Base-by-base conservation (phyloP, 2,113 vertebrate species). In the Eurypyga helias region DNA sequence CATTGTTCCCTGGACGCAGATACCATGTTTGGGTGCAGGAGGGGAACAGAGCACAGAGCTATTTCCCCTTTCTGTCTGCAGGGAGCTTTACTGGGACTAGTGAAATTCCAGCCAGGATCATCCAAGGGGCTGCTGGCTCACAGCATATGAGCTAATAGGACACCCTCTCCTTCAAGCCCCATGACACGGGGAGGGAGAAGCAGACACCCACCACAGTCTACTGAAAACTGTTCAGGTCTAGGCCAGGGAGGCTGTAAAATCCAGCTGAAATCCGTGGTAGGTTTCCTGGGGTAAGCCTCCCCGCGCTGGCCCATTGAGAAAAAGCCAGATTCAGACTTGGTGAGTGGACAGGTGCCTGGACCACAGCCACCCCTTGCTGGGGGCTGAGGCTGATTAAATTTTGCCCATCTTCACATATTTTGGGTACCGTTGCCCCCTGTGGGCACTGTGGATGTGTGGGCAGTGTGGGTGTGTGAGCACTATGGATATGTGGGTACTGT, bases 1-100 rank as follows among this genome's bases (percentile, higher is more conserved):
- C 97, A 97, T 97, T 93, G 94, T 94, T 97, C 97, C 95, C 96
- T 85, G 97, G 97, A 94, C 93, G 81, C 96, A 93, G 96, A 97
- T 82, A 90, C 96, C 90, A 95, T 97, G 94, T 96, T 97, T 73
- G 66, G 96, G 97, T 97, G 92, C 95, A 93, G 92, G 85, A 62
- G 92, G 77, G 96, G 86, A 72, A 41, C 94, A 95, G 78, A 84
- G 91, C 11, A 25, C 83, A 89, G 91, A 97, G 92, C 75, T 94
- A 80, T 92, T 92, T 96, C 87, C 93, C 92, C 86, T 62, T 93
- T 87, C 69, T 96, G 81, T 94, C 94, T 94, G 96, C 92, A 57
- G 86, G 71, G 77, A 76, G 93, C 89, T 90, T 87, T 85, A 89
- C 89, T 79, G 65, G 92, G 82, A 86, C 96, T 94, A 92, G 83